Conservation (phyloP, 1,140 invertebrate species). For the Drosophila guanche region DNA sequence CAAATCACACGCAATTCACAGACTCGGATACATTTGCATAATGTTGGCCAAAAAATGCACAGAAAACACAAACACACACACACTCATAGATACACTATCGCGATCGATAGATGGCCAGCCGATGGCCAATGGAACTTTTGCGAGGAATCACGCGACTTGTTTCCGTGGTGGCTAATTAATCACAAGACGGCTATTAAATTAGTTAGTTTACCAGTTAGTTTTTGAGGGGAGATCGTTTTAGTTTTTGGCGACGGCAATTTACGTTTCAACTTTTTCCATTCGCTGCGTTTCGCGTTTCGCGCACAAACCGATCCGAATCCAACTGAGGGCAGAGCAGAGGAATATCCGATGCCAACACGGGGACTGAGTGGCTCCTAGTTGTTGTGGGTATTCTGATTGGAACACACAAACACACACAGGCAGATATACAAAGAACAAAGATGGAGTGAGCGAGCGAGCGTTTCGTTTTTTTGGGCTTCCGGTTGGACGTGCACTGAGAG, state of each 20-base stretch:
- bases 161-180: conserved; percentile 32
- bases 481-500: conserved; percentile 70
- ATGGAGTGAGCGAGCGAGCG: conserved; percentile 59
- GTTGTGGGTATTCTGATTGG: conserved; percentile 65
- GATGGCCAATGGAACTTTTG: conserved; percentile 16
- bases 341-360: conserved; percentile 41
- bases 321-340: conserved; percentile 57
- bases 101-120: neutral
- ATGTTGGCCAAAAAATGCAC: conserved; percentile 47
- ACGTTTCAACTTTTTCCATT: conserved; percentile 28
- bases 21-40: conserved; percentile 49
- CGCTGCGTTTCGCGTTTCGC: conserved; percentile 40
- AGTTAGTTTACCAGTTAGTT: conserved; percentile 36
- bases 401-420: conserved; percentile 31
- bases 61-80: conserved; percentile 44
- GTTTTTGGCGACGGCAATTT: conserved; percentile 73
- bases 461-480: conserved; percentile 62
- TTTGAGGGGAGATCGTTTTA: conserved; percentile 26
- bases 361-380: conserved; percentile 22
- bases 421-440: conserved; percentile 29
- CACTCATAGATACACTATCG: conserved; percentile 34
- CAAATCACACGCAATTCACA: conserved; percentile 65
- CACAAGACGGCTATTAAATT: conserved; percentile 34
- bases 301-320: conserved; percentile 40
- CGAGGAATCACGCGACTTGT: conserved; percentile 26